These are phyloP conservation scores for Melitaea athalia DNA, from an alignment of 2,888 invertebrate genomes.

Conservation along the genomic window DNA sequence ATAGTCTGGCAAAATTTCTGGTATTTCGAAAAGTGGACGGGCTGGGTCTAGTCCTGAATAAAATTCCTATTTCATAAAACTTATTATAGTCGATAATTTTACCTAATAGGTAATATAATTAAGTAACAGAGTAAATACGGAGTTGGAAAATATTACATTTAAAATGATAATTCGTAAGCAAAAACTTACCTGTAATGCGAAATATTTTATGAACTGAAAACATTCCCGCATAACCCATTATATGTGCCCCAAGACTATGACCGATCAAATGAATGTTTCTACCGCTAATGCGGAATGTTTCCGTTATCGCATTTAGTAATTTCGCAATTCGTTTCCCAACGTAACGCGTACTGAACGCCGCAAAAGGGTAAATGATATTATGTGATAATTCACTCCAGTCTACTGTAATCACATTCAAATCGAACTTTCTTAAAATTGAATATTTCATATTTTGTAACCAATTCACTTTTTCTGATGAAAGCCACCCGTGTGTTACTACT, in stretches of 20 bases:
- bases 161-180: neutral
- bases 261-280: conserved; percentile 69
- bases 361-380: conserved; percentile 66
- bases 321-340: conserved; percentile 66
- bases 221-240: conserved; percentile 83
- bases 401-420: conserved; percentile 77
- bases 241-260: conserved; percentile 84
- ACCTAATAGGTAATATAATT: no score
- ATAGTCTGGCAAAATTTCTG: conserved; percentile 57
- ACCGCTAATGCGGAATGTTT: conserved; percentile 48
- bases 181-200: conserved; percentile 82
- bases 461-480: conserved; percentile 60
- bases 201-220: conserved; percentile 66
- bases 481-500: conserved; percentile 81
- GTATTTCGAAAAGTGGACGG: conserved; percentile 82
- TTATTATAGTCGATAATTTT: no score
- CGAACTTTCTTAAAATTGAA: conserved; percentile 61
- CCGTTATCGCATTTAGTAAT: conserved; percentile 52
- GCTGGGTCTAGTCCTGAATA: conserved; percentile 85
- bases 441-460: conserved; percentile 73
- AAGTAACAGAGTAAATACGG: no score
- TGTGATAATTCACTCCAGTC: conserved; percentile 73
- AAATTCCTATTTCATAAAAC: neutral
- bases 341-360: conserved; percentile 70
- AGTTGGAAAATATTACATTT: no score